Conservation (phyloP, 2,888 invertebrate genomes). For the Antheraea assamensis region DNA sequence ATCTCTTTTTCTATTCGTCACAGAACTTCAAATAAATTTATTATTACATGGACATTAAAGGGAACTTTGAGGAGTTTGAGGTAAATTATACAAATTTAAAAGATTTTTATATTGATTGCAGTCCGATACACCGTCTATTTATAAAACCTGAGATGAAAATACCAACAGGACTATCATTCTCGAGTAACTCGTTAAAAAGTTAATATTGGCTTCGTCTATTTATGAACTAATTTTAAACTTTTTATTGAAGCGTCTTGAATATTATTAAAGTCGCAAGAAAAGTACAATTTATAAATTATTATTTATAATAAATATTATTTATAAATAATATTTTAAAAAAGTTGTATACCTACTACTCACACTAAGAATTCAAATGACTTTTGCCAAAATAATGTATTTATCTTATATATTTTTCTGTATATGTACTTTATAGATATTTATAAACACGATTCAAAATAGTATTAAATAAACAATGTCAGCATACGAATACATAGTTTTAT, state of each 20-base stretch:
- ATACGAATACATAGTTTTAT: not conserved
- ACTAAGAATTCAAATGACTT: no score
- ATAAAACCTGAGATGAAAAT: constrained; percentile 27
- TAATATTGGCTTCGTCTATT: not conserved
- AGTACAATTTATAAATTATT: no score
- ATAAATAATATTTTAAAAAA: no score
- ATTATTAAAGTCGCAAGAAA: no score
- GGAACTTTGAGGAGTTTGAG: constrained; percentile 42
- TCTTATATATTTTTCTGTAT: no score
- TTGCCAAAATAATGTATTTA: no score
- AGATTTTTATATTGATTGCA: constrained; percentile 41
- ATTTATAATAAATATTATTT: no score
- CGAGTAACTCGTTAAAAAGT: not conserved
- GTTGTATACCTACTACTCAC: no score
- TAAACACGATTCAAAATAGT: no score
- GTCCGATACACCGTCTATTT: constrained; percentile 37
- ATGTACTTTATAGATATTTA: no score
- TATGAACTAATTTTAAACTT: not conserved
- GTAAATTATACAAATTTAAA: constrained; percentile 46
- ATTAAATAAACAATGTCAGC: no score
- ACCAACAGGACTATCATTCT: constrained; percentile 17
- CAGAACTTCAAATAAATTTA: constrained; percentile 56
- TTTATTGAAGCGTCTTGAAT: not conserved
- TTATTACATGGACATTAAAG: constrained; percentile 59
- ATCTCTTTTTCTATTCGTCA: constrained; percentile 68